Evolutionary conservation across 2,797 vertebrate species (phyloP), one percentile per base, ranked within the genome.

Genomic region (Octomys mimax): DNA sequence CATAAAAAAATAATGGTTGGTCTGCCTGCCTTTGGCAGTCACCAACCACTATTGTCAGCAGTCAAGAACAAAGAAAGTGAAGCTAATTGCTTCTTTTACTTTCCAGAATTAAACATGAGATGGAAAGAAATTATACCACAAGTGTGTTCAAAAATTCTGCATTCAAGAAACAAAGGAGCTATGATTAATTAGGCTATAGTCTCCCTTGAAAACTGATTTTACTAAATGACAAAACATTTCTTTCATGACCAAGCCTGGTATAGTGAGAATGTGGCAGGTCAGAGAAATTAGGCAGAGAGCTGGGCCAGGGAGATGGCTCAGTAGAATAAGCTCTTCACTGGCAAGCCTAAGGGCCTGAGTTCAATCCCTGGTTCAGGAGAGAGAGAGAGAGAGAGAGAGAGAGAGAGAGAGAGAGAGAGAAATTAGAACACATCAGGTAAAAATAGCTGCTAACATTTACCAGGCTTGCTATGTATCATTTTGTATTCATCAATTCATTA

Each of bases 101-200:
- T 89, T 75, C 42, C 86, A 95, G 91, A 88, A 87, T 81, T 85
- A 73, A 95, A 89, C 26, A 46, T 66, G 89, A 93, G 39, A 18
- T 28, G 36, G 24, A 92, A 89, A 95, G 46, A 95, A 42, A 71
- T 68, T 33, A 92, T n/a, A 59, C 54, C 85, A 89, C 75, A 88
- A 73, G 83, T 80, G 18, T 18, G 26, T 88, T 64, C 62, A 88
- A 68, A 94, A 91, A 52, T 36, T 64, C 62, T 80, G 26, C 42
- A 36, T 92, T 78, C 54, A 57, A 59, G 91, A 87, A 91, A 57
- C 49, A 90, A 96, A 83, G 31, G 26, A 49, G 61, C n/a, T 93
- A 14, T 81, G 46, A 83, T 83, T 79, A 85, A 86, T 52, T 94
- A 95, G 28, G 46, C 42, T 68, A 84, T 36, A 18, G 52, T 54